phyloP scores from a whole-genome alignment of 2,888 invertebrate species.

The Empis stercorea region DNA sequence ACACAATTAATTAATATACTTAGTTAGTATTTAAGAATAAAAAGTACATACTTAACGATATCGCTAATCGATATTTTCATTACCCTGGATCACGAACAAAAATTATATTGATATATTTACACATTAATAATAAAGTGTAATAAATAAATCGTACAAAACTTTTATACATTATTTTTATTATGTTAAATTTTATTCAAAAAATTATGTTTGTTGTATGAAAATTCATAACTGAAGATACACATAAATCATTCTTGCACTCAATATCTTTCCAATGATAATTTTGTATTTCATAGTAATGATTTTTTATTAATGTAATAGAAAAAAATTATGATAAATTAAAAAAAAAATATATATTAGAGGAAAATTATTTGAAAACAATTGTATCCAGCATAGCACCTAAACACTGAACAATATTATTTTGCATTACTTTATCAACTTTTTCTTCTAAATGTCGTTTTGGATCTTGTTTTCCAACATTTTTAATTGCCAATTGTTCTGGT shows the following conservation, averaged over 20 bases:
- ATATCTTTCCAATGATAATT: too few species aligned
- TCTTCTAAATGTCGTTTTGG: slow-evolving; percentile 99
- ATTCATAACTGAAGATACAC: not conserved
- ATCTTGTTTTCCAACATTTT: slow-evolving; percentile 98
- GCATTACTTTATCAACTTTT: slow-evolving; percentile 93
- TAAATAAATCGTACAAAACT: too few species aligned
- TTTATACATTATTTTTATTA: too few species aligned
- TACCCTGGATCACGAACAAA: too few species aligned
- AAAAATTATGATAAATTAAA: not conserved
- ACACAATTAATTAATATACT: too few species aligned
- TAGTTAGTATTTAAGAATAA: too few species aligned
- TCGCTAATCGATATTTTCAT: too few species aligned
- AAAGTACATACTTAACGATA: too few species aligned
- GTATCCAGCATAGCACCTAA: slow-evolving; percentile 94
- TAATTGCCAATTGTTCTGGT: slow-evolving; percentile 95
- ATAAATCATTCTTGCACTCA: not conserved
- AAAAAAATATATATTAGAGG: not conserved
- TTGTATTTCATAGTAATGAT: not conserved
- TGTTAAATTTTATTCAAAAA: too few species aligned
- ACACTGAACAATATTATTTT: slow-evolving; percentile 94
- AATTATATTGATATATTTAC: too few species aligned
- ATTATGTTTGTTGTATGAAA: too few species aligned
- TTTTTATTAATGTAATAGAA: not conserved
- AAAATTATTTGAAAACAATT: slow-evolving; percentile 68
- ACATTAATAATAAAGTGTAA: too few species aligned